Base-by-base conservation (phyloP, 2,113 vertebrate species). In the Psittacula cyanocephala region DNA sequence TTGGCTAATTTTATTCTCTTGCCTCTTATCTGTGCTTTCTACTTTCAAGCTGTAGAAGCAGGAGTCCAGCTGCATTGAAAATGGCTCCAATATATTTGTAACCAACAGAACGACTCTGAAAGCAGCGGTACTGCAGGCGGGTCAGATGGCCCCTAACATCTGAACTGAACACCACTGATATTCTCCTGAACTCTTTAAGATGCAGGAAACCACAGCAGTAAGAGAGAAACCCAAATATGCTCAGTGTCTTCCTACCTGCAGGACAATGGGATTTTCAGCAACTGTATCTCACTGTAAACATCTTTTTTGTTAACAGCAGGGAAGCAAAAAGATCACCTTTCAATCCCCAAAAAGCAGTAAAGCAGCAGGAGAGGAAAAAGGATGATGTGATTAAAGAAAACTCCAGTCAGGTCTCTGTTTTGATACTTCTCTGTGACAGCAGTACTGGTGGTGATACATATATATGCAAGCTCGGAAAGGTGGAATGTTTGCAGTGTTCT, bases 61-160 rank as follows among this genome's bases (percentile, higher is more conserved):
- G 31, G 31, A 81, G 35, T 15, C 20, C 60, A 27, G 43, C 2
- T 57, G 50, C 53, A 9, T 1, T 7, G 33, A 22, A 37, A 27
- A 44, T 3, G 5, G 22, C 46, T 69, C 39, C 64, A 23, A 44
- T 4, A 9, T 46, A 15, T n/a, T 33, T 13, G 31, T 20, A 39
- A 17, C 28, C 29, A 28, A 17, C 7, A 5, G 10, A 11, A 4
- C 0, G 3, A 6, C 19, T n/a, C 71, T 6, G 37, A 68, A 46
- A 39, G 37, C 52, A 33, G 69, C 2, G 1, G 23, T 15, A 14
- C 33, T 5, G 23, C 5, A 1, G 7, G 28, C n/a, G 7, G 19
- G 23, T 19, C n/a, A 16, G 27, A 3, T 3, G n/a, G 27, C 28
- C 44, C 1, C 3, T 3, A 25, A 39, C 10, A 7, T 3, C n/a